Conservation (phyloP, 2,797 vertebrate species). For the Ptychadena robeensis region DNA sequence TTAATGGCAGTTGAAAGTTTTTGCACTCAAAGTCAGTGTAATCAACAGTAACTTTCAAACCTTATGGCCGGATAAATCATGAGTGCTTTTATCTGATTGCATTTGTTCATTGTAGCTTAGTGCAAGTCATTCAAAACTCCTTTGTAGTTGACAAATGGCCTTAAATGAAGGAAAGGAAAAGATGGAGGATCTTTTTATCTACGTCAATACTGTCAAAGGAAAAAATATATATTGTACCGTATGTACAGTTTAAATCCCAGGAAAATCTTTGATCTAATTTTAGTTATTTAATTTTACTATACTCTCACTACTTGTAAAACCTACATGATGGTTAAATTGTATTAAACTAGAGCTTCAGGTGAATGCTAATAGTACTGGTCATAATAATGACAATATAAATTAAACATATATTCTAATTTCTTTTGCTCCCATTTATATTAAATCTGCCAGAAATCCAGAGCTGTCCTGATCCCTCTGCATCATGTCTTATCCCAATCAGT, state of each 20-base stretch:
- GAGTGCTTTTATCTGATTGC: constrained; percentile 33
- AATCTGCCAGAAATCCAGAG: too few species aligned
- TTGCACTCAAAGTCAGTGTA: constrained; percentile 23
- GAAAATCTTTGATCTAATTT: background rate
- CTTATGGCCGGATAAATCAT: constrained; percentile 38
- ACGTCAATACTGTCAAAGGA: constrained; percentile 23
- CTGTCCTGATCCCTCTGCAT: too few species aligned
- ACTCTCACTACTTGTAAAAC: background rate
- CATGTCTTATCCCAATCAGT: too few species aligned
- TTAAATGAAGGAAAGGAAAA: constrained; percentile 15
- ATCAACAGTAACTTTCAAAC: constrained; percentile 19
- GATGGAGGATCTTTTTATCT: constrained; percentile 26
- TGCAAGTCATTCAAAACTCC: constrained; percentile 22
- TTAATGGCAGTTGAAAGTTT: constrained; percentile 19
- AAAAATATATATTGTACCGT: background rate
- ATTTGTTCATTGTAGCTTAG: constrained; percentile 42
- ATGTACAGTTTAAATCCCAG: background rate
- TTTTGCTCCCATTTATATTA: too few species aligned
- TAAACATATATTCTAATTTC: too few species aligned
- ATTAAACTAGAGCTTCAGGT: too few species aligned
- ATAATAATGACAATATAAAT: too few species aligned
- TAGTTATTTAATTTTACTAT: background rate
- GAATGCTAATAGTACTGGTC: too few species aligned
- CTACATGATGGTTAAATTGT: background rate
- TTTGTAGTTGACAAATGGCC: constrained; percentile 21